Conservation (phyloP, 2,113 vertebrate species). For the Anas platyrhynchos region DNA sequence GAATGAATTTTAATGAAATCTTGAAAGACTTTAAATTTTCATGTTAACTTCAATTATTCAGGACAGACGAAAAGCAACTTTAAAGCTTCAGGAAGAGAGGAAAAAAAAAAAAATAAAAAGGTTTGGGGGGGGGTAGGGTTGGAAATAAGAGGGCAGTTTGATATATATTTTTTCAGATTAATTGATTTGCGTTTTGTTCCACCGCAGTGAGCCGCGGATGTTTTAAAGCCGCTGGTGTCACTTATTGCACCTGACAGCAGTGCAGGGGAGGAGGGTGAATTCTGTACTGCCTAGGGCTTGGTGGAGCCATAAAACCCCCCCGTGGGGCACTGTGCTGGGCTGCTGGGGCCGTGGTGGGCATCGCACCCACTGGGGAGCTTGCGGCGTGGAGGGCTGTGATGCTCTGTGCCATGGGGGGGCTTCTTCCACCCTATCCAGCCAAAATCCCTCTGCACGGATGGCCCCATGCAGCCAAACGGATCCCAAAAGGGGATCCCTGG, state of each 20-base stretch:
- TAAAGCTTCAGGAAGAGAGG: neutral
- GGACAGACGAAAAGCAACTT: slow-evolving; percentile 17
- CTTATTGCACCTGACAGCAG: neutral
- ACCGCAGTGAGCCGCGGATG: neutral
- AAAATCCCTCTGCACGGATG: too few species aligned
- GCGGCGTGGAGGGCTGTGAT: neutral
- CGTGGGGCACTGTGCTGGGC: neutral
- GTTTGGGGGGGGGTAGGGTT: neutral
- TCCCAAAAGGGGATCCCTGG: too few species aligned
- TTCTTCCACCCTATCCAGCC: too few species aligned
- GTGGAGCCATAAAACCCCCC: neutral
- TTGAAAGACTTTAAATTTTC: slow-evolving; percentile 75
- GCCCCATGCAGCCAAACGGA: neutral
- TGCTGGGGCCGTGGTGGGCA: accelerated
- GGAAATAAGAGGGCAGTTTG: neutral
- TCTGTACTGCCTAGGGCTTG: neutral
- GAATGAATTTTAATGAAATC: slow-evolving; percentile 75
- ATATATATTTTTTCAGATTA: neutral
- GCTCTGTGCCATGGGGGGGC: neutral
- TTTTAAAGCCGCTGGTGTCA: neutral
- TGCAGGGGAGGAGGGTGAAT: neutral
- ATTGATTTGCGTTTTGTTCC: slow-evolving; percentile 21
- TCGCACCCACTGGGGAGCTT: accelerated
- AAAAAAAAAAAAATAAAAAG: too few species aligned
- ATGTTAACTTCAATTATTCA: slow-evolving; percentile 76